Conservation (phyloP, 1,140 invertebrate species). For the Drosophila ogumai region DNA sequence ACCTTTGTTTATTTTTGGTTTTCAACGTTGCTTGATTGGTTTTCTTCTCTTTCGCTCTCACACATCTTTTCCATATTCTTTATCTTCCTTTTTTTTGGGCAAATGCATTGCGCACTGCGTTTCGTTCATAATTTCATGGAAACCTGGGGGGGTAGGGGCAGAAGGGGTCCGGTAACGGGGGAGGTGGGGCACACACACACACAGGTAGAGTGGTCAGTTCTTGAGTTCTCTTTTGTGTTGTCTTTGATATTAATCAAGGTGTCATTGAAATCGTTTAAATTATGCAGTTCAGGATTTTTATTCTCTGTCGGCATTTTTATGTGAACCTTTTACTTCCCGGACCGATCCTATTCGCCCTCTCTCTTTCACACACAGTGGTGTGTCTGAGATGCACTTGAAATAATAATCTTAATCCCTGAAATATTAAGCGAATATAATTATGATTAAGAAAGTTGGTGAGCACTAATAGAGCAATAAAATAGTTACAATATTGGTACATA, state of each 20-base stretch:
- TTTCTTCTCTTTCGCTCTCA: conserved; percentile 47
- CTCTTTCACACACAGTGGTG: background rate
- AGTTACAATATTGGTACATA: too few species aligned
- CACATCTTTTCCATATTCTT: conserved; percentile 51
- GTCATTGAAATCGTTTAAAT: conserved; percentile 85
- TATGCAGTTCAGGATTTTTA: conserved; percentile 73
- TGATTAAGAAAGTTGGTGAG: too few species aligned
- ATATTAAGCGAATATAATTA: background rate
- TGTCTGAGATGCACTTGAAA: conserved; percentile 11
- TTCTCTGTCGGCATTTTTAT: conserved; percentile 71
- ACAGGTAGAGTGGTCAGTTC: conserved; percentile 47
- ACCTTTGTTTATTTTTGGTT: conserved; percentile 81
- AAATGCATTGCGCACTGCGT: conserved; percentile 71
- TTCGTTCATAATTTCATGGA: conserved; percentile 82
- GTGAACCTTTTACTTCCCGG: conserved; percentile 58
- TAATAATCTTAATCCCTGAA: background rate
- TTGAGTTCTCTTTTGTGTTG: conserved; percentile 55
- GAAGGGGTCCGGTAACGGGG: background rate
- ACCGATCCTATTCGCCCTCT: background rate
- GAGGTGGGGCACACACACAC: conserved; percentile 4
- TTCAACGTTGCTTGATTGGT: conserved; percentile 80
- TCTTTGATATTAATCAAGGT: conserved; percentile 84
- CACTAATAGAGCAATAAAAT: background rate
- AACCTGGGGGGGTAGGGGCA: conserved; percentile 36
- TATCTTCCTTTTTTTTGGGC: conserved; percentile 69